Conservation (phyloP, 2,113 vertebrate genomes). For the Aspiorhynchus laticeps region DNA sequence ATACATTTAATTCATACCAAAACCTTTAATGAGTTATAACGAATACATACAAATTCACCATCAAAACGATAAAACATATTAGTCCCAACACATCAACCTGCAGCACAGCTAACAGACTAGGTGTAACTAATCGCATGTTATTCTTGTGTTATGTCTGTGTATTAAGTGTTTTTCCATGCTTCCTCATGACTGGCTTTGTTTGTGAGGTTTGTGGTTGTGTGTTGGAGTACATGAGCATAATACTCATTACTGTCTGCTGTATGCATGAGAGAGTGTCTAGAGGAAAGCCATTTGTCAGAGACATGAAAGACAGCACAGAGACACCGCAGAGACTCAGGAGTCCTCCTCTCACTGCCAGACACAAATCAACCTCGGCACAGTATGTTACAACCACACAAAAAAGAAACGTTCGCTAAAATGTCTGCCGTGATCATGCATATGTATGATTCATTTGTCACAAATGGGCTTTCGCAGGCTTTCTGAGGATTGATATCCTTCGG, state of each 20-base stretch:
- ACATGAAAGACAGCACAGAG: constrained; percentile 3
- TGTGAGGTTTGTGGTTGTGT: constrained; percentile 27
- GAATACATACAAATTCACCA: no score
- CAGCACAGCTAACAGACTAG: not conserved
- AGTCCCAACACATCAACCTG: not conserved
- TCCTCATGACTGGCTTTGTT: not conserved
- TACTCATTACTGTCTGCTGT: constrained; percentile 29
- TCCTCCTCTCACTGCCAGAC: constrained; percentile 14
- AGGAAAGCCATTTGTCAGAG: constrained; percentile 1
- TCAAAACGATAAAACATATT: not conserved
- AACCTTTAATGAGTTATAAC: no score
- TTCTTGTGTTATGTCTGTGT: not conserved
- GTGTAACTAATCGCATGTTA: not conserved
- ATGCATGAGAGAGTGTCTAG: constrained; percentile 34
- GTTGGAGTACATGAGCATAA: constrained; percentile 42
- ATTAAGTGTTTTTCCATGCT: not conserved
- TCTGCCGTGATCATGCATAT: constrained; percentile 34
- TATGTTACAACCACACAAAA: constrained; percentile 3
- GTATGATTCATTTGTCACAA: constrained; percentile 11
- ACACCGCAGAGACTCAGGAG: not conserved
- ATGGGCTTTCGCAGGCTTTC: not conserved
- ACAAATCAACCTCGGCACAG: not conserved
- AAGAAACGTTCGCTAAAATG: not conserved
- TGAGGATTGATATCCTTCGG: not conserved
- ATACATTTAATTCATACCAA: no score